phyloP scores from a whole-genome alignment of 1,140 invertebrate species.

The Plectus sambesii region DNA sequence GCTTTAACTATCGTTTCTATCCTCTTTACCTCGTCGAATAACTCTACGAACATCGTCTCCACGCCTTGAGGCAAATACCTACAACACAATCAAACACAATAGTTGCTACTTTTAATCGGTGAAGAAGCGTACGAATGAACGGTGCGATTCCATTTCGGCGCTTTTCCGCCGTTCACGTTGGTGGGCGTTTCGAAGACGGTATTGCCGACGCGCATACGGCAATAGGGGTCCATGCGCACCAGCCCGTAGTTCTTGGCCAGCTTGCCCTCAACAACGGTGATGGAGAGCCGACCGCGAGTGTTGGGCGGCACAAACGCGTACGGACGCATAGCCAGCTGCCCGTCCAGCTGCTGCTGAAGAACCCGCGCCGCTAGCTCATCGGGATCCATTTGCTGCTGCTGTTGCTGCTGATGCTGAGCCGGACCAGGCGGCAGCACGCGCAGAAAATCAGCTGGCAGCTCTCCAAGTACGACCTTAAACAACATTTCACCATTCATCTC shows the following conservation, averaged over 20 bases:
- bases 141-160: conserved; percentile 84
- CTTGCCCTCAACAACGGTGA: conserved; percentile 57
- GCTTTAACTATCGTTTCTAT: neutral
- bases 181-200: conserved; percentile 88
- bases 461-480: conserved; percentile 57
- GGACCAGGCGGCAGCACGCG: conserved; percentile 49
- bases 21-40: conserved; percentile 69
- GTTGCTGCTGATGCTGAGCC: conserved; percentile 29
- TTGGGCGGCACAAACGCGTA: conserved; percentile 53
- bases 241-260: conserved; percentile 91
- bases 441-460: conserved; percentile 68
- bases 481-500: conserved; percentile 15
- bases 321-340: conserved; percentile 9
- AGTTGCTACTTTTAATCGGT: neutral
- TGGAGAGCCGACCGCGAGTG: conserved; percentile 57
- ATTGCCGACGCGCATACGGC: conserved; percentile 76
- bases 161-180: conserved; percentile 83
- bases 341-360: conserved; percentile 63
- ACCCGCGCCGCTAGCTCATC: conserved; percentile 68
- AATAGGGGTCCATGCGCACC: conserved; percentile 89
- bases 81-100: conserved; percentile 38
- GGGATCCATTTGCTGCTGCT: conserved; percentile 60
- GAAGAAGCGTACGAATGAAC: conserved; percentile 62
- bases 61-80: conserved; percentile 75
- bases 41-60: conserved; percentile 74